Percentiles rank a stretch among this genome's conserved stretches.
These are phyloP conservation scores for Iphiclides podalirius DNA, from an alignment of 2,888 invertebrate genomes.

Conservation along the genomic window DNA sequence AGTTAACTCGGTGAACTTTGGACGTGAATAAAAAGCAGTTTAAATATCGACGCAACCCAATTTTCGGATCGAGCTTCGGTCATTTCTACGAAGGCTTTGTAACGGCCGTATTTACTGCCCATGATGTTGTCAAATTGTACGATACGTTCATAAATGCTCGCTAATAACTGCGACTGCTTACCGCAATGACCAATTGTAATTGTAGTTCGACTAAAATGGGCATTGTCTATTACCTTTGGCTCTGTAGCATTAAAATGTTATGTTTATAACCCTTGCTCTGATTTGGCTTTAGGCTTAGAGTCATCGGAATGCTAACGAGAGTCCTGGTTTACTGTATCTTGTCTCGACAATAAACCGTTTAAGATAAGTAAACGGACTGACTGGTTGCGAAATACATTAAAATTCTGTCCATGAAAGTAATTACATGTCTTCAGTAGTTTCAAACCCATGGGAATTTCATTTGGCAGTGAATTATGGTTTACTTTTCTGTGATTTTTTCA, in stretches of 20 bases:
- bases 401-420: too few relatives aligned
- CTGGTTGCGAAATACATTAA: neutral
- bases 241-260: slow-evolving; percentile 9
- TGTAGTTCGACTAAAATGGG: slow-evolving; percentile 8
- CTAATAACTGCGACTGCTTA: too few relatives aligned
- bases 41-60: slow-evolving; percentile 1
- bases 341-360: slow-evolving; percentile 12
- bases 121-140: too few relatives aligned
- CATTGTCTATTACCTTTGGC: slow-evolving; percentile 11
- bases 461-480: too few relatives aligned
- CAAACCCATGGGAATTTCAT: too few relatives aligned
- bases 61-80: slow-evolving; percentile 1
- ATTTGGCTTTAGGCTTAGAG: slow-evolving; percentile 13
- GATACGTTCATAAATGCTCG: too few relatives aligned
- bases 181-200: too few relatives aligned
- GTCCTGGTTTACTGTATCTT: slow-evolving; percentile 6
- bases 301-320: slow-evolving; percentile 10
- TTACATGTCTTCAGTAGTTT: too few relatives aligned
- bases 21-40: slow-evolving; percentile 11
- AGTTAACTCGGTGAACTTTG: slow-evolving; percentile 30
- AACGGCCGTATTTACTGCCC: too few relatives aligned
- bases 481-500: too few relatives aligned
- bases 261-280: slow-evolving; percentile 3
- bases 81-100: too few relatives aligned
- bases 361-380: neutral